Conservation (phyloP, 2,888 invertebrate genomes). For the Holacanthella duospinosa region DNA sequence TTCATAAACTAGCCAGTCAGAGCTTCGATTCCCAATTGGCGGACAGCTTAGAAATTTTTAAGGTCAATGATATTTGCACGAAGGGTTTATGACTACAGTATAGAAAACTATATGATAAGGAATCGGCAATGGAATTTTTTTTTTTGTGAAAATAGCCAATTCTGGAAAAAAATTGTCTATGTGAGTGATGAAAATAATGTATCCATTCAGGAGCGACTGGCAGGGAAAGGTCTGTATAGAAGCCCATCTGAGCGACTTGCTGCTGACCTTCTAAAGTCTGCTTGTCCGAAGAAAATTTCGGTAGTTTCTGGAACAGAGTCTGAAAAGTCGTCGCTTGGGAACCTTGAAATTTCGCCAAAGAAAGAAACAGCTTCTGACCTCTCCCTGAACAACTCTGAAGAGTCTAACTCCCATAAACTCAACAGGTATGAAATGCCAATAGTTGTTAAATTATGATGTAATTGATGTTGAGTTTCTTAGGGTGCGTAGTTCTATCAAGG, state of each 20-base stretch:
- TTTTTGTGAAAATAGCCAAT: too few species aligned
- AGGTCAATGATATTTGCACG: too few species aligned
- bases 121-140: too few species aligned
- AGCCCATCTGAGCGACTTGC: conserved; percentile 54
- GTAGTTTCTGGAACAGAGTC: conserved; percentile 11
- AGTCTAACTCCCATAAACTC: conserved; percentile 34
- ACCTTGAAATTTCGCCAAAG: conserved; percentile 10
- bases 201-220: conserved; percentile 61
- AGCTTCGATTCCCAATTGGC: too few species aligned
- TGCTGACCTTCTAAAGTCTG: conserved; percentile 57
- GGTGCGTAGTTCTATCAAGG: conserved; percentile 77
- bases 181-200: neutral
- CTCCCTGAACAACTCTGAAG: conserved; percentile 36
- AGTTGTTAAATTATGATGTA: too few species aligned
- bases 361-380: conserved; percentile 29
- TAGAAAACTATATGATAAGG: too few species aligned
- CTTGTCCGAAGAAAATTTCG: conserved; percentile 3
- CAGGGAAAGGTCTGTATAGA: conserved; percentile 44
- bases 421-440: conserved; percentile 27
- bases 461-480: too few species aligned
- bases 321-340: conserved; percentile 9
- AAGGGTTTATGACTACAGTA: too few species aligned
- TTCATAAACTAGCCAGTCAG: too few species aligned
- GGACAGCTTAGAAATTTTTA: too few species aligned
- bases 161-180: too few species aligned